A percentile compares a stretch with the other conserved stretches of the same genome.
phyloP scores from a whole-genome alignment of 2,888 invertebrate species.

The Scaptomyza cyrtandrae region DNA sequence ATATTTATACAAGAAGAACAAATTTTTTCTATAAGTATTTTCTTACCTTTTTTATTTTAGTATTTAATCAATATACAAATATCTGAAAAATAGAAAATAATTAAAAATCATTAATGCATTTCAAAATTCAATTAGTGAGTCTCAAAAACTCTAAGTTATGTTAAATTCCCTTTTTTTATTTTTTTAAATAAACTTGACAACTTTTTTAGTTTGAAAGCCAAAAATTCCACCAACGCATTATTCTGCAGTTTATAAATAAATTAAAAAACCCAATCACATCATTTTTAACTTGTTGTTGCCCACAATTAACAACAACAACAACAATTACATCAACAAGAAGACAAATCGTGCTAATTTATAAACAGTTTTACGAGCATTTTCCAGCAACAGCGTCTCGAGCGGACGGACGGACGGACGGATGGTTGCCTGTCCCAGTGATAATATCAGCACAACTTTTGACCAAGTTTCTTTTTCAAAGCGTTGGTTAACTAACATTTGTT shows the following conservation, averaged over 20 bases:
- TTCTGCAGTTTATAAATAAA: neutral
- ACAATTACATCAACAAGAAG: conserved; percentile 18
- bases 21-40: too few species aligned
- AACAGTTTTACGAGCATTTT: conserved; percentile 52
- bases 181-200: too few species aligned
- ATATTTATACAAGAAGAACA: too few species aligned
- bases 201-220: too few species aligned
- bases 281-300: conserved; percentile 26
- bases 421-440: conserved; percentile 39
- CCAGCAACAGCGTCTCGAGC: conserved; percentile 19
- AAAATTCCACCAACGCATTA: too few species aligned
- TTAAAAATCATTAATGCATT: too few species aligned
- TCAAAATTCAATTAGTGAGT: too few species aligned
- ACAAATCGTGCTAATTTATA: conserved; percentile 68
- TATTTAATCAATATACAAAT: too few species aligned
- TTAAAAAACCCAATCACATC: neutral
- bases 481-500: conserved; percentile 66
- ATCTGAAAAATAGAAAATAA: too few species aligned
- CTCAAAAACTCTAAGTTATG: too few species aligned
- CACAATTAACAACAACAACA: conserved; percentile 22
- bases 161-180: too few species aligned
- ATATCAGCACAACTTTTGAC: conserved; percentile 61
- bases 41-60: too few species aligned
- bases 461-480: conserved; percentile 62
- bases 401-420: conserved; percentile 2